Evolutionary conservation across 1,140 invertebrate genomes (phyloP).

Genomic region (Druon quercuslanigerum): DNA sequence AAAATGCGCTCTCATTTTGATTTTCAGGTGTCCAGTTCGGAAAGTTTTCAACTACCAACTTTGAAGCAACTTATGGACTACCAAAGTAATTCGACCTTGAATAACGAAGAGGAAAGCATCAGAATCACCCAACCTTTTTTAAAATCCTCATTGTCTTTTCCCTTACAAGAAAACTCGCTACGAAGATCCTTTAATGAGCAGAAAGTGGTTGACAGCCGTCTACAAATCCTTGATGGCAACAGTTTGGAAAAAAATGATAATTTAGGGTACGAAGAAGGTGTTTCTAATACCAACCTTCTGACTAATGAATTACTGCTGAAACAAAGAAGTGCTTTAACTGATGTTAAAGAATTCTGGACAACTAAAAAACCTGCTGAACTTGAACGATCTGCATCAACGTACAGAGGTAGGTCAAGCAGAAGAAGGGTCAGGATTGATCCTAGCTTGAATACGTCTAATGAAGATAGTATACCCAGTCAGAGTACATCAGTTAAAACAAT

Average conservation of each 20-base stretch:
- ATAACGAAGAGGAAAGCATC: slow-evolving; percentile 39
- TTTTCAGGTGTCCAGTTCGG: slow-evolving; percentile 69
- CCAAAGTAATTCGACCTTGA: not conserved
- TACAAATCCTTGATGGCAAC: not conserved
- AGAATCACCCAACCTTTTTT: not conserved
- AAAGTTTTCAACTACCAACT: slow-evolving; percentile 60
- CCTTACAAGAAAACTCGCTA: not conserved
- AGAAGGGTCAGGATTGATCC: not conserved
- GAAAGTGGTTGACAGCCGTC: not conserved
- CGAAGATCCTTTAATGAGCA: not conserved
- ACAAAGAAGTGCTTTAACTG: not conserved
- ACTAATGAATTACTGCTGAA: not conserved
- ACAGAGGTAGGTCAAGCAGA: not conserved
- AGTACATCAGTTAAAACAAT: not conserved
- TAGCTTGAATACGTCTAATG: not conserved
- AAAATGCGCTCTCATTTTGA: slow-evolving; percentile 63
- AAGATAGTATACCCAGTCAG: not conserved
- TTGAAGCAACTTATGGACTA: slow-evolving; percentile 63
- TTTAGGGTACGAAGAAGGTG: not conserved
- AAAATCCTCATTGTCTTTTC: not conserved
- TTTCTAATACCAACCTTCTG: not conserved
- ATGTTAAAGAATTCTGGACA: not conserved
- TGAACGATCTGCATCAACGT: not conserved
- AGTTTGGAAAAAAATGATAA: not conserved
- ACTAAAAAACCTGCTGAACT: not conserved